Evolutionary conservation across 2,113 vertebrate genomes (phyloP).

Genomic region (Cynoglossus semilaevis): DNA sequence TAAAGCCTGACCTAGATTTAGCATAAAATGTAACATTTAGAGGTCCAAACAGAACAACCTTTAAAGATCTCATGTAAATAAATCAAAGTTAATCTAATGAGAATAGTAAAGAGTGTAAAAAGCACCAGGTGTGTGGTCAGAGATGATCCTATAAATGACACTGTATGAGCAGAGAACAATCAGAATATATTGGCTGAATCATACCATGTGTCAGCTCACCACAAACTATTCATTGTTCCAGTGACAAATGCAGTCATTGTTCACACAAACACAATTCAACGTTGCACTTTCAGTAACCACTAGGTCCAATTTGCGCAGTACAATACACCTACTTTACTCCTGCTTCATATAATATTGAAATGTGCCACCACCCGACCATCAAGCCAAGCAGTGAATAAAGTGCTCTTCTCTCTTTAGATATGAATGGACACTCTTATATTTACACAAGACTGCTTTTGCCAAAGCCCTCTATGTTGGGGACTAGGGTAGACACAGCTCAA

Average conservation of each 20-base stretch:
- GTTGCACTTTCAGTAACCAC: conserved; percentile 25
- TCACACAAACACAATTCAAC: conserved; percentile 34
- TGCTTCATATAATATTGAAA: conserved; percentile 46
- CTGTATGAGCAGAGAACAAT: conserved; percentile 20
- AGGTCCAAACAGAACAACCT: conserved; percentile 28
- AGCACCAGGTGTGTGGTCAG: conserved; percentile 11
- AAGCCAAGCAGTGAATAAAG: conserved; percentile 35
- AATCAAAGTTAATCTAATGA: background rate
- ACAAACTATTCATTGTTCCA: conserved; percentile 53
- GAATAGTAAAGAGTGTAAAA: background rate
- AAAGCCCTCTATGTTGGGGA: conserved; percentile 43
- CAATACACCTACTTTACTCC: conserved; percentile 36
- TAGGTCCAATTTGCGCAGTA: conserved; percentile 27
- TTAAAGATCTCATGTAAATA: conserved; percentile 8
- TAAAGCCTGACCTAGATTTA: too few relatives aligned
- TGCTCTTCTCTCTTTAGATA: conserved; percentile 45
- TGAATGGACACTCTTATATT: conserved; percentile 66
- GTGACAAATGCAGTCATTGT: conserved; percentile 47
- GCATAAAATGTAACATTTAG: background rate
- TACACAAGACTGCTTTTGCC: conserved; percentile 51
- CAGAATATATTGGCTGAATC: conserved; percentile 46
- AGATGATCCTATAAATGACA: conserved; percentile 31
- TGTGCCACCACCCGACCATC: conserved; percentile 22
- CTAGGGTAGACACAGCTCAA: conserved; percentile 62
- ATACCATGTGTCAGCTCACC: conserved; percentile 42